Percentiles rank a stretch among this genome's conserved stretches.
Evolutionary conservation across 1,140 invertebrate species (phyloP).

Genomic region (Heliothis virescens): DNA sequence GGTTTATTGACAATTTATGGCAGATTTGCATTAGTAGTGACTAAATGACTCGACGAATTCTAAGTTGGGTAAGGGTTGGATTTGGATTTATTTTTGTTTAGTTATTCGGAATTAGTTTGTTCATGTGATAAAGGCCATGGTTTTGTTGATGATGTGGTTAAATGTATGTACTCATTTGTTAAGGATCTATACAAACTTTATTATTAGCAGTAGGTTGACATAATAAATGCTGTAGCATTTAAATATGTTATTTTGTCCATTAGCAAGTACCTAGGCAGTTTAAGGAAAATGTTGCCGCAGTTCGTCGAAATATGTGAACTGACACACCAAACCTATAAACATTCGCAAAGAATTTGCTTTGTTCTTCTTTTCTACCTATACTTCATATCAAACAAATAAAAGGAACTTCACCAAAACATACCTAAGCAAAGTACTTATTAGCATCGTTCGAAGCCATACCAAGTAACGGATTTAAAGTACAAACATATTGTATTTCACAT

Average conservation of each 20-base stretch:
- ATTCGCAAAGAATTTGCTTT: too few relatives aligned
- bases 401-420: not conserved
- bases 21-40: slow-evolving; percentile 73
- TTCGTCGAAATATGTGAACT: too few relatives aligned
- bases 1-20: slow-evolving; percentile 79
- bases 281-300: too few relatives aligned
- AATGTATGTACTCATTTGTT: too few relatives aligned
- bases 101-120: not conserved
- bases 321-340: too few relatives aligned
- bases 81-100: slow-evolving; percentile 35
- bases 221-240: too few relatives aligned
- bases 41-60: slow-evolving; percentile 57
- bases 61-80: slow-evolving; percentile 31
- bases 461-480: slow-evolving; percentile 26
- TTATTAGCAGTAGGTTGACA: too few relatives aligned
- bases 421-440: slow-evolving; percentile 17
- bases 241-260: too few relatives aligned
- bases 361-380: too few relatives aligned
- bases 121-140: not conserved
- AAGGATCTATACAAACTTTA: not conserved
- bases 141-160: not conserved
- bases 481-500: slow-evolving; percentile 23
- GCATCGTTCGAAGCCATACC: slow-evolving; percentile 27
- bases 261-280: too few relatives aligned
- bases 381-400: not conserved